Conservation (phyloP, 1,140 invertebrate genomes). For the Drosophila trapezifrons region DNA sequence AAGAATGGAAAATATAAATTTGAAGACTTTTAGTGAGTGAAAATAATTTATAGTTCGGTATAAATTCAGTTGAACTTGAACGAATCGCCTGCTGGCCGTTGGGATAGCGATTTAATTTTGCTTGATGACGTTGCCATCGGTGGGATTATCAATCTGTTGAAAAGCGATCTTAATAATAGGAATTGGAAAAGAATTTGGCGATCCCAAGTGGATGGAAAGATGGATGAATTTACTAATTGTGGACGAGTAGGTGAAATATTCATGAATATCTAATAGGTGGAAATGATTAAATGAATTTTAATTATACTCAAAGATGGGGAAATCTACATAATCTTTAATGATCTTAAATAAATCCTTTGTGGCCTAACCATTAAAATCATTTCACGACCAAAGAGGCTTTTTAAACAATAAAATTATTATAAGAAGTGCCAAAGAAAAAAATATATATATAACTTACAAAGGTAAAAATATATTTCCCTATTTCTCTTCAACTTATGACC, state of each 20-base stretch:
- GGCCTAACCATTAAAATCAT: background rate
- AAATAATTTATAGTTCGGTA: constrained; percentile 75
- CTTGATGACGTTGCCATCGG: constrained; percentile 41
- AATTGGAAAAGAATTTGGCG: constrained; percentile 24
- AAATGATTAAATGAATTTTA: too few relatives aligned
- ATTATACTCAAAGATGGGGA: background rate
- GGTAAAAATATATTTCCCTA: background rate
- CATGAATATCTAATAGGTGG: too few relatives aligned
- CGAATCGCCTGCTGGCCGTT: constrained; percentile 14
- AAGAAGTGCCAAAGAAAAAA: background rate
- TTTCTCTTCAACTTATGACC: background rate
- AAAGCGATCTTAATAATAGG: constrained; percentile 24
- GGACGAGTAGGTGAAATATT: background rate
- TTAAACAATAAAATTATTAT: background rate
- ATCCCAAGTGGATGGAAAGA: constrained; percentile 4
- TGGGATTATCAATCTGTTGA: constrained; percentile 43
- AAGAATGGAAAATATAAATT: constrained; percentile 54
- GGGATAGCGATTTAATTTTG: constrained; percentile 33
- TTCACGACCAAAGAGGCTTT: background rate
- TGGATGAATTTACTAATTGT: constrained; percentile 3
- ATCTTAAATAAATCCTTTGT: background rate
- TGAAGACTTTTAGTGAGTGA: constrained; percentile 77
- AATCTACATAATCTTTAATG: background rate
- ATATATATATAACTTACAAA: background rate
- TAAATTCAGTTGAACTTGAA: constrained; percentile 77